These are phyloP conservation scores for Charina bottae DNA, from an alignment of 2,113 vertebrate genomes.

Conservation along the genomic window DNA sequence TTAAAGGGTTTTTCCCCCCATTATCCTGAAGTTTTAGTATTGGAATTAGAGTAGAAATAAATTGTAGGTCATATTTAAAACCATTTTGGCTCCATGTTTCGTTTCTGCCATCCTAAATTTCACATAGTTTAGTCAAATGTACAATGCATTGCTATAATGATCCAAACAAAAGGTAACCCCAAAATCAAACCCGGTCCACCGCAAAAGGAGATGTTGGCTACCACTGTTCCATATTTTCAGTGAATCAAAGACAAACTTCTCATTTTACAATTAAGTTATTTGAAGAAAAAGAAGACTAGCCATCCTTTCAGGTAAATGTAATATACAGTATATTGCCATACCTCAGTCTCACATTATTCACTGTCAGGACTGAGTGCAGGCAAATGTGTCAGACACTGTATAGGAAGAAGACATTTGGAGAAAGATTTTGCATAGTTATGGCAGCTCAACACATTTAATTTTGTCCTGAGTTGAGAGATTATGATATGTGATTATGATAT, in stretches of 20 bases:
- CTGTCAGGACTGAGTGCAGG: neutral
- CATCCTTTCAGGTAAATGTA: neutral
- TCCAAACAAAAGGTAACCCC: neutral
- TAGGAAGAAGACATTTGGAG: neutral
- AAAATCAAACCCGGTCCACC: neutral
- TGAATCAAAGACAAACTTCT: neutral
- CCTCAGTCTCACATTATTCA: neutral
- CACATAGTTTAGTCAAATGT: neutral
- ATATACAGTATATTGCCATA: no score
- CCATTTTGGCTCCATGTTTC: neutral
- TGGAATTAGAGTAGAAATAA: neutral
- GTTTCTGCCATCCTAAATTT: neutral
- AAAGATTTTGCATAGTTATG: neutral
- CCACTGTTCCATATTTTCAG: neutral
- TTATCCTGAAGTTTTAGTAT: neutral
- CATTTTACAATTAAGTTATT: neutral
- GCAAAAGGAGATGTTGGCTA: neutral
- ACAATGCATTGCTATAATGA: neutral
- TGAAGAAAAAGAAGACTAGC: neutral
- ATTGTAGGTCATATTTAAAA: neutral
- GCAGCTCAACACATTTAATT: neutral
- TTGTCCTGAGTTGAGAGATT: neutral
- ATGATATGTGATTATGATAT: neutral
- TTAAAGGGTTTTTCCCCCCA: neutral
- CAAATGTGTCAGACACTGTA: no score